These are phyloP conservation scores for Pollachius pollachius DNA, from an alignment of 2,113 vertebrate genomes.

Conservation along the genomic window DNA sequence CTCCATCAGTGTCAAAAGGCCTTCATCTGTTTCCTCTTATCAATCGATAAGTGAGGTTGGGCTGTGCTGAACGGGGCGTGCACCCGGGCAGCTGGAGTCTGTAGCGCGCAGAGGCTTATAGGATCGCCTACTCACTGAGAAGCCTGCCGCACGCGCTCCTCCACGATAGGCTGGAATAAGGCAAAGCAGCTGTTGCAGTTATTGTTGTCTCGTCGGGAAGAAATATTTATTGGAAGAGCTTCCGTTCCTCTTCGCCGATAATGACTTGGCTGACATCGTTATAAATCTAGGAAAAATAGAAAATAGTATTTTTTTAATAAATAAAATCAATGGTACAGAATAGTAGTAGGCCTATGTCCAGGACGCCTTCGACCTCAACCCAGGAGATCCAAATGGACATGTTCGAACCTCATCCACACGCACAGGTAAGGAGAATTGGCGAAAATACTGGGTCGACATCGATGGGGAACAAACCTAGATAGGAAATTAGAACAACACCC, in stretches of 20 bases:
- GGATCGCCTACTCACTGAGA: background rate
- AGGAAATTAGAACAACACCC: background rate
- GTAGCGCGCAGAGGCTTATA: slow-evolving; percentile 19
- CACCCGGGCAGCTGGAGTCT: slow-evolving; percentile 66
- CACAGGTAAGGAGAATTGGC: slow-evolving; percentile 81
- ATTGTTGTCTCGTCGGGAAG: slow-evolving; percentile 37
- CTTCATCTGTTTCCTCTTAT: slow-evolving; percentile 30
- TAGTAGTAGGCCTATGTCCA: slow-evolving; percentile 86
- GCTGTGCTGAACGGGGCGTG: slow-evolving; percentile 59
- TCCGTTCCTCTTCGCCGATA: slow-evolving; percentile 11
- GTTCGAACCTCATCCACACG: slow-evolving; percentile 89
- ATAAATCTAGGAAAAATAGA: slow-evolving; percentile 53
- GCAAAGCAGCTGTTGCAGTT: slow-evolving; percentile 65
- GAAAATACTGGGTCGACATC: background rate
- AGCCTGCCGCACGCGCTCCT: background rate
- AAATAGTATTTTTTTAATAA: slow-evolving; percentile 46
- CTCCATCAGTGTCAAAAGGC: no score
- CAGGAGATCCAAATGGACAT: slow-evolving; percentile 98
- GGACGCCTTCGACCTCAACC: slow-evolving; percentile 91
- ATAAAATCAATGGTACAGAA: slow-evolving; percentile 93
- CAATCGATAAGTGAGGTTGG: slow-evolving; percentile 58
- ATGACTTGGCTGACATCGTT: slow-evolving; percentile 53
- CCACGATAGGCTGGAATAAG: slow-evolving; percentile 43
- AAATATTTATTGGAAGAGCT: slow-evolving; percentile 8
- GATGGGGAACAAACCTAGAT: background rate